Base-by-base conservation (phyloP, 2,113 vertebrate genomes). In the Chionis minor region DNA sequence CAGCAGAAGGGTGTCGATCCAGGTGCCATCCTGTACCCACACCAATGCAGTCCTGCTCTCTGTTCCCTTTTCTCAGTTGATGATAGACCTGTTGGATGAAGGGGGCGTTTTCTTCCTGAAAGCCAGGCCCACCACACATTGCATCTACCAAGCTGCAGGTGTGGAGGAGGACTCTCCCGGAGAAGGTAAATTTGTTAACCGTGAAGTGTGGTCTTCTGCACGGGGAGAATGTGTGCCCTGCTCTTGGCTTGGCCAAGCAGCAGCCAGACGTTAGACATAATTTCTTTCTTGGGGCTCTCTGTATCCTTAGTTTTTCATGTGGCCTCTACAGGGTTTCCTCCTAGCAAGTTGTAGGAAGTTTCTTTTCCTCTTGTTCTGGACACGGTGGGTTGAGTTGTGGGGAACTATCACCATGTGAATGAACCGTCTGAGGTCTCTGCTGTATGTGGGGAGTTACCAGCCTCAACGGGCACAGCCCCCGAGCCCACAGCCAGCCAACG, bases 81-180 rank as follows among this genome's bases (percentile, higher is more conserved):
- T 97, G 62, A 94, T 99, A 66, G 98, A 99, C n/a, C 63, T 99
- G 85, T 79, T 95, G 77, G 98, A 99, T 96, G 96, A 98, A 74
- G 71, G 88, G 4, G 96, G 96, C 35, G 98, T 95, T 62, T 99
- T 99, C 95, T 96, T 84, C 14, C 72, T 99, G 91, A 98, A 96
- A 92, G 92, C 97, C 82, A 98, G 81, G 51, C 67, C 88, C 24
- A 95, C 84, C 9, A 98, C 98, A 42, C 65, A 89, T 4, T 97
- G 98, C 79, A 78, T 80, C 81, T 97, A 98, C 21, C 61, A 95
- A 66, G 52, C 10, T 47, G 63, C 3, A 1, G 27, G 18, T 13
- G 24, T 35, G 27, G 56, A 94, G 79, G 95, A 94, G 13, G 91
- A 81, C 20, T 79, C 86, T 2, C 6, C 9, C 4, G 78, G 56